Evolutionary conservation across 2,797 vertebrate species (phyloP).

Genomic region (Alca torda): DNA sequence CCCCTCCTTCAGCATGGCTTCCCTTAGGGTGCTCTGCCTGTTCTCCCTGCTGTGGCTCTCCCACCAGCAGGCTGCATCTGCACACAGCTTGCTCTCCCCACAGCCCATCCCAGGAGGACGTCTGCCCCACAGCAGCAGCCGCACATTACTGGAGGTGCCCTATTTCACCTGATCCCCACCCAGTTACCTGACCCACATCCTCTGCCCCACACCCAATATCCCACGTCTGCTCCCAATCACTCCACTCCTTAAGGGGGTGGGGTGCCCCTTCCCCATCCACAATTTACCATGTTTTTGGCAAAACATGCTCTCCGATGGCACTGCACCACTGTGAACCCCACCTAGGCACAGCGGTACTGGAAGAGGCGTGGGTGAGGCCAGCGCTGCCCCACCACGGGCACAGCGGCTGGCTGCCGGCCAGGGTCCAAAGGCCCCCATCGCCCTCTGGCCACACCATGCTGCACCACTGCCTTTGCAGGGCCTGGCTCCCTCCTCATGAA

Average conservation of each 20-base stretch:
- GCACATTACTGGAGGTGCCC: background rate
- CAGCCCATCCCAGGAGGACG: background rate
- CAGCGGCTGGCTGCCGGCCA: background rate
- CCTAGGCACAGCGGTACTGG: fast-evolving
- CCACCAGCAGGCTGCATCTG: background rate
- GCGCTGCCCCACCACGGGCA: fast-evolving
- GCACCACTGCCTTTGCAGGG: background rate
- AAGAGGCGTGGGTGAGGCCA: fast-evolving
- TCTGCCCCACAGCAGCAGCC: background rate
- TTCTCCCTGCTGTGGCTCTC: background rate
- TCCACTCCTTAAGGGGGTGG: background rate
- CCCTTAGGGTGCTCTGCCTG: background rate
- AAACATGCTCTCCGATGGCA: fast-evolving
- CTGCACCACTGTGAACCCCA: fast-evolving
- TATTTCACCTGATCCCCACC: background rate
- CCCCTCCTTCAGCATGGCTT: fast-evolving
- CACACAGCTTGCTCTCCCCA: background rate
- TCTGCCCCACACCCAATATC: background rate
- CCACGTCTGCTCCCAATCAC: background rate
- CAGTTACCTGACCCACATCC: background rate
- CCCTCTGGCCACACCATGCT: fast-evolving
- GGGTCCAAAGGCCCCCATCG: background rate
- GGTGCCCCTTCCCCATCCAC: background rate
- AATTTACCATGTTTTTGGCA: fast-evolving
- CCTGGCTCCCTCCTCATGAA: background rate